These are phyloP conservation scores for Cheilosia pagana DNA, from an alignment of 2,888 invertebrate species.

Conservation along the genomic window DNA sequence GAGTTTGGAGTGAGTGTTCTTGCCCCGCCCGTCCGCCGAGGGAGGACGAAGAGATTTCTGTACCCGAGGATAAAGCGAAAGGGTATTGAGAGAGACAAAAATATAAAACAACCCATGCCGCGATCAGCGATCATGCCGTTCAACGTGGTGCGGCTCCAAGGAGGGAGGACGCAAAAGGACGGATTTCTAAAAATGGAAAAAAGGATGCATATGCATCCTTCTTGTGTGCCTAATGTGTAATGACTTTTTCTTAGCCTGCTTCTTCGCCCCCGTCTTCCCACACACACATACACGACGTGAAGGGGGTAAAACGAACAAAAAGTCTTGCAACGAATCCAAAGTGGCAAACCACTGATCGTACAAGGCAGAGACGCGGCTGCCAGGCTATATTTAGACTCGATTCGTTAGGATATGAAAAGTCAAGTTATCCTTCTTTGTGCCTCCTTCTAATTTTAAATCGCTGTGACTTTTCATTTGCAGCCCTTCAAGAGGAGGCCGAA, in stretches of 20 bases:
- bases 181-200: conserved; percentile 70
- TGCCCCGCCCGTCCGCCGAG: neutral
- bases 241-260: conserved; percentile 40
- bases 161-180: conserved; percentile 48
- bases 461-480: conserved; percentile 54
- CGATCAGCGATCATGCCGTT: conserved; percentile 11
- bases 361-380: neutral
- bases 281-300: conserved; percentile 8
- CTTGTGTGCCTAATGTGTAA: conserved; percentile 34
- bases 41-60: conserved; percentile 62
- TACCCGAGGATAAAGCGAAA: conserved; percentile 60
- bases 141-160: conserved; percentile 8
- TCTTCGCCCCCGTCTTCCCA: conserved; percentile 25
- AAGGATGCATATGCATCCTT: conserved; percentile 64
- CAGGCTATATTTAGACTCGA: conserved; percentile 61
- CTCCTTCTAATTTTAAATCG: conserved; percentile 69
- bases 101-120: conserved; percentile 65
- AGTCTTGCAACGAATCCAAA: conserved; percentile 16
- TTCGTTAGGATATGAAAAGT: conserved; percentile 55
- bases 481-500: conserved; percentile 44
- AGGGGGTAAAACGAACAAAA: conserved; percentile 52
- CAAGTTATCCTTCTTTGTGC: conserved; percentile 68
- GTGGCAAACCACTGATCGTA: conserved; percentile 23
- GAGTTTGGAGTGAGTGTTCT: too few relatives aligned
- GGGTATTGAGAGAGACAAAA: conserved; percentile 34